Evolutionary conservation across 2,888 invertebrate genomes (phyloP).

Genomic region (Tachina fera): DNA sequence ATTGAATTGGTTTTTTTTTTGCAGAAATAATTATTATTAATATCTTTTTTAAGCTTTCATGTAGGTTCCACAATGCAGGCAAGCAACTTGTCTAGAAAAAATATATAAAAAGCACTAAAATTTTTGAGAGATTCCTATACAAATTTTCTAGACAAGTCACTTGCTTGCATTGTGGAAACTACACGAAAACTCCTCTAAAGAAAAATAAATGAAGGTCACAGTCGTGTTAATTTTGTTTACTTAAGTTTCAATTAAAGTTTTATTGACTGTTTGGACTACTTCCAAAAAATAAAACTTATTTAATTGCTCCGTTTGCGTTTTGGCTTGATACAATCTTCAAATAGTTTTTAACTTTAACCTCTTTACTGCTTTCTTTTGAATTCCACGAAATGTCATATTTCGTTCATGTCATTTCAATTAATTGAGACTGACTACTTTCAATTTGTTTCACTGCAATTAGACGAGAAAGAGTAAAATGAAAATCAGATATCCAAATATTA

Average conservation of each 20-base stretch:
- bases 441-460: constrained; percentile 32
- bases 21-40: too few species aligned
- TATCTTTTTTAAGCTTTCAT: too few species aligned
- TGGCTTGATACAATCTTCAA: background rate
- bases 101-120: too few species aligned
- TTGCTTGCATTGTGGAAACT: too few species aligned
- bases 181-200: too few species aligned
- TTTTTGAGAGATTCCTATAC: too few species aligned
- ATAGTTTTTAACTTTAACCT: constrained; percentile 9
- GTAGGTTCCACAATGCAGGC: too few species aligned
- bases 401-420: constrained; percentile 31
- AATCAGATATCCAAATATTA: constrained; percentile 22
- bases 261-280: background rate
- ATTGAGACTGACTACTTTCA: constrained; percentile 40
- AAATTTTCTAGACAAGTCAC: too few species aligned
- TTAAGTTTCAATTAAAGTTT: background rate
- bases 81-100: too few species aligned
- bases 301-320: background rate
- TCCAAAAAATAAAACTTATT: background rate
- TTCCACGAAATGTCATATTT: constrained; percentile 1
- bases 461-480: constrained; percentile 9
- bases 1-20: too few species aligned
- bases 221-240: too few species aligned
- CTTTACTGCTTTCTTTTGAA: background rate
- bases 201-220: too few species aligned